Conservation (phyloP, 2,797 vertebrate species). For the Setipinna tenuifilis region DNA sequence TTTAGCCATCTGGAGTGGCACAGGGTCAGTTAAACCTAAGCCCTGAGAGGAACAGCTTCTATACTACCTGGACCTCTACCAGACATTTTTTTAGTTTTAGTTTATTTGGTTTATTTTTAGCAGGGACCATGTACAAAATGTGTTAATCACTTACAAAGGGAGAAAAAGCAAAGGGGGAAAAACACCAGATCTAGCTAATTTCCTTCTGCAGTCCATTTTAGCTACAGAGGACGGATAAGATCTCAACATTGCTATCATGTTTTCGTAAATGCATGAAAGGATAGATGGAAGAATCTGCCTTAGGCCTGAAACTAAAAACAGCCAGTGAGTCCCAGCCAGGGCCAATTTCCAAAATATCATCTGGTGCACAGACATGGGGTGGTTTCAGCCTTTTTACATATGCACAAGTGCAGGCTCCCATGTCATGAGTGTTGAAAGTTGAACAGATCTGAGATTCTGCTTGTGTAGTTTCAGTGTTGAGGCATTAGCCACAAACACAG, state of each 20-base stretch:
- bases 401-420: background rate
- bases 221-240: background rate
- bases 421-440: background rate
- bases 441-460: background rate
- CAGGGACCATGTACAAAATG: too few relatives aligned
- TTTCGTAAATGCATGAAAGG: background rate
- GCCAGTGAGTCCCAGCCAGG: too few relatives aligned
- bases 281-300: too few relatives aligned
- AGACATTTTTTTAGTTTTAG: background rate
- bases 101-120: too few relatives aligned
- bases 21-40: background rate
- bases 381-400: background rate
- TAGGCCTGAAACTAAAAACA: too few relatives aligned
- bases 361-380: background rate
- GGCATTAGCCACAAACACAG: background rate
- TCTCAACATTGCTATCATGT: background rate
- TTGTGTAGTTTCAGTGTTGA: too few relatives aligned
- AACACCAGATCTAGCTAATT: too few relatives aligned
- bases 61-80: background rate
- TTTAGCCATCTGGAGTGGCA: slow-evolving; percentile 1
- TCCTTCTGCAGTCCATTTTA: too few relatives aligned
- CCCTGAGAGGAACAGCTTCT: background rate
- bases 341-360: background rate
- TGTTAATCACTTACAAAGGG: too few relatives aligned
- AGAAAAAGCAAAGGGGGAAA: too few relatives aligned